phyloP scores from a whole-genome alignment of 1,140 invertebrate species.

The Lordiphosa mommai region DNA sequence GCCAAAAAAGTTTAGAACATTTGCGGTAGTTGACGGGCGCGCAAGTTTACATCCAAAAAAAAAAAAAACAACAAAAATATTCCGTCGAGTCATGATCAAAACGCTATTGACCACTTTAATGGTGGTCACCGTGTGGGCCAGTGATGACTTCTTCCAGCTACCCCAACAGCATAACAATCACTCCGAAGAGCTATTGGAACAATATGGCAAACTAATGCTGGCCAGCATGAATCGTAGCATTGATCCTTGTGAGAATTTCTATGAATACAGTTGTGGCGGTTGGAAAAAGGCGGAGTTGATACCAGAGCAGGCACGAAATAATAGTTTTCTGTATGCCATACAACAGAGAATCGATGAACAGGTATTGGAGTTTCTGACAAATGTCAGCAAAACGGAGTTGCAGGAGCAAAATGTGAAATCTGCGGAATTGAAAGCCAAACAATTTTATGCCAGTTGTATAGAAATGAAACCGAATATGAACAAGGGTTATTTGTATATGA shows the following conservation, averaged over 20 bases:
- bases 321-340: constrained; percentile 57
- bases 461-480: constrained; percentile 43
- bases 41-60: constrained; percentile 13
- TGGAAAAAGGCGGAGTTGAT: constrained; percentile 81
- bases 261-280: constrained; percentile 84
- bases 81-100: constrained; percentile 25
- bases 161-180: constrained; percentile 30
- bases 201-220: constrained; percentile 53
- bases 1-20: constrained; percentile 67
- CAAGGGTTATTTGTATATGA: constrained; percentile 24
- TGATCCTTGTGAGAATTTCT: constrained; percentile 89
- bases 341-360: constrained; percentile 56
- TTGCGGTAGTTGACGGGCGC: constrained; percentile 33
- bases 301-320: constrained; percentile 58
- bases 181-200: constrained; percentile 53
- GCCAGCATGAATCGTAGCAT: constrained; percentile 74
- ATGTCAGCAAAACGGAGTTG: constrained; percentile 35
- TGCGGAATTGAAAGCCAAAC: constrained; percentile 57
- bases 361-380: constrained; percentile 45
- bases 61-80: constrained; percentile 6
- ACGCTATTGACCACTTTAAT: constrained; percentile 50
- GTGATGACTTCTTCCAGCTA: constrained; percentile 37
- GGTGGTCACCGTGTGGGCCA: neutral
- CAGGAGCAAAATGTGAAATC: constrained; percentile 12
- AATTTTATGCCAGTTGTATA: constrained; percentile 56